Base-by-base conservation (phyloP, 2,888 invertebrate genomes). In the Norana najaformis region DNA sequence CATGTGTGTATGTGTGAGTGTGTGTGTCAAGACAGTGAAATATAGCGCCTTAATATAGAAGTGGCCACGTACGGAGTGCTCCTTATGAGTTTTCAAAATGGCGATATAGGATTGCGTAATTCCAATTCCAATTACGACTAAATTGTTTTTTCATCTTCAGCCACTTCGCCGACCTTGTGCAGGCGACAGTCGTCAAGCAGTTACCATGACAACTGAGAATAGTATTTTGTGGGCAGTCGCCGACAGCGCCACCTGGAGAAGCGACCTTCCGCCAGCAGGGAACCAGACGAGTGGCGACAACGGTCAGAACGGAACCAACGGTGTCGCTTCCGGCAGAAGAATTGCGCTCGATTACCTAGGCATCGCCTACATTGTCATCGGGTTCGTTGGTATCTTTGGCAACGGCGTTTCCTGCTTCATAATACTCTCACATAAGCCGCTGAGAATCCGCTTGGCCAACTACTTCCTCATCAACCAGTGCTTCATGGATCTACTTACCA, bases 381-480 rank as follows among this genome's bases (percentile, higher is more conserved):
- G 85, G 3, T 18, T 85, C 18, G 36, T 85, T 23, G 85, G 85
- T 1, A 85, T 37, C 35, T 0, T 85, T 23, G 85, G 85, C 36
- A 85, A 85, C 36, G 85, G 85, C 11, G 3, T 85, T 6, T 85
- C 85, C 20, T 85, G 85, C 37, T 16, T 85, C 85, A 35, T 85
- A 4, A 85, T 85, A 34, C 85, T 85, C 13, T 36, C 85, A 5
- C 85, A 85, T 16, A 85, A 85, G 85, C 85, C 85, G 85, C 85
- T 85, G 2, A 35, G 85, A 30, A 20, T 35, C 37, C 85, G 85
- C 18, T 35, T 85, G 85, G 85, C 85, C 35, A 85, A 85, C 85
- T 85, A 85, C 23, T 85, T 36, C 36, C 35, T 85, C 35, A 85
- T 85, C 35, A 85, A 85, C 85, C 85, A 85, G 37, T 35, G 36